Evolutionary conservation across 2,113 vertebrate species (phyloP).

Genomic region (Cyphomyrus discorhynchus): DNA sequence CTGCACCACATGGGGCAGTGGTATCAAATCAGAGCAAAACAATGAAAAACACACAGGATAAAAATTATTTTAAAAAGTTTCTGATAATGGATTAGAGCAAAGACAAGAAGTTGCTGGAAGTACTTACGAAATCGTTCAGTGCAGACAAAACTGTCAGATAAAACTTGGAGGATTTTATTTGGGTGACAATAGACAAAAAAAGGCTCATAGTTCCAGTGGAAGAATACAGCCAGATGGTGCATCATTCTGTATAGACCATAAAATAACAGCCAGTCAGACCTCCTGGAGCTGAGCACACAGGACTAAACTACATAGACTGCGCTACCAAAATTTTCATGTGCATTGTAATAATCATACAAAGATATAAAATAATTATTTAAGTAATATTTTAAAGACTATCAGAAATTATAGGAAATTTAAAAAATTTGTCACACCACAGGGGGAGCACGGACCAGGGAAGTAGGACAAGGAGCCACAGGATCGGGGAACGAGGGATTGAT

Average conservation of each 20-base stretch:
- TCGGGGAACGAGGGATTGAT: too few species aligned
- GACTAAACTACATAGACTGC: neutral
- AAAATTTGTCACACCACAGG: neutral
- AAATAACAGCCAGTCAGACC: neutral
- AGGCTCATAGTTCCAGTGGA: neutral
- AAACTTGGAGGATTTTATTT: neutral
- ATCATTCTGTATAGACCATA: neutral
- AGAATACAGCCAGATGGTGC: neutral
- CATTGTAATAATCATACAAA: neutral
- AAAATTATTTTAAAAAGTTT: neutral
- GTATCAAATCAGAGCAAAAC: neutral
- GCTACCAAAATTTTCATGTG: neutral
- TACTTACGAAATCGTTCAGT: neutral
- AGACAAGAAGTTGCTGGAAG: neutral
- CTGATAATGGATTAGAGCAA: neutral
- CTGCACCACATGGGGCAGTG: neutral
- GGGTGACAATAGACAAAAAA: neutral
- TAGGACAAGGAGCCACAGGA: too few species aligned
- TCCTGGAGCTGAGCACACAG: neutral
- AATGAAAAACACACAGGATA: neutral
- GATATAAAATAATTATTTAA: neutral
- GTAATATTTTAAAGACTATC: neutral
- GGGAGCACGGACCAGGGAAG: too few species aligned
- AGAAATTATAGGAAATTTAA: neutral
- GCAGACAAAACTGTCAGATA: neutral